A percentile compares a stretch with the other conserved stretches of the same genome.
Conservation (phyloP, 1,140 invertebrate genomes). For the Lasioglossum albipes region DNA sequence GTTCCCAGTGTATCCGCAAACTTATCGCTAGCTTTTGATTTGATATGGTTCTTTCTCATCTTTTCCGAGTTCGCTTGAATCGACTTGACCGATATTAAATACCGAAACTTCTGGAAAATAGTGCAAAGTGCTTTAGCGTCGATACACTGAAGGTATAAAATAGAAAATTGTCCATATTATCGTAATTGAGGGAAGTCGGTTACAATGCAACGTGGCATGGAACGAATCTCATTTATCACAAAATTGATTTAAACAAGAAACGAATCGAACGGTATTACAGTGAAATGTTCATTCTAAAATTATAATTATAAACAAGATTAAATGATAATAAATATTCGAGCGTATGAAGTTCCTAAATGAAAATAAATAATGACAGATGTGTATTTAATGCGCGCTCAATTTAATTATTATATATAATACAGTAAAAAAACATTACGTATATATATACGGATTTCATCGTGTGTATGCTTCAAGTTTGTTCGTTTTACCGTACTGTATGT, state of each 20-base stretch:
- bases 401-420: not conserved
- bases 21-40: constrained; percentile 24
- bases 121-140: not conserved
- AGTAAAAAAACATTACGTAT: constrained; percentile 25
- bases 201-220: not conserved
- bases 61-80: not conserved
- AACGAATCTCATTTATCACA: not conserved
- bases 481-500: not conserved
- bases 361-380: constrained; percentile 35
- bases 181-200: not conserved
- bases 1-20: not conserved
- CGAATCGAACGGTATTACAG: not conserved
- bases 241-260: not conserved
- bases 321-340: constrained; percentile 24
- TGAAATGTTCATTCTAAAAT: not conserved
- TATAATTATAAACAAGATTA: constrained; percentile 13
- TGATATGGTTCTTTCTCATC: not conserved
- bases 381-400: constrained; percentile 10
- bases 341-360: constrained; percentile 25
- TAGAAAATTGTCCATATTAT: not conserved
- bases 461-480: constrained; percentile 15
- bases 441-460: constrained; percentile 8
- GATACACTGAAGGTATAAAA: not conserved
- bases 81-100: not conserved
- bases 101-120: not conserved